Base-by-base conservation (phyloP, 2,888 invertebrate species). In the Orthonychiurus folsomi region DNA sequence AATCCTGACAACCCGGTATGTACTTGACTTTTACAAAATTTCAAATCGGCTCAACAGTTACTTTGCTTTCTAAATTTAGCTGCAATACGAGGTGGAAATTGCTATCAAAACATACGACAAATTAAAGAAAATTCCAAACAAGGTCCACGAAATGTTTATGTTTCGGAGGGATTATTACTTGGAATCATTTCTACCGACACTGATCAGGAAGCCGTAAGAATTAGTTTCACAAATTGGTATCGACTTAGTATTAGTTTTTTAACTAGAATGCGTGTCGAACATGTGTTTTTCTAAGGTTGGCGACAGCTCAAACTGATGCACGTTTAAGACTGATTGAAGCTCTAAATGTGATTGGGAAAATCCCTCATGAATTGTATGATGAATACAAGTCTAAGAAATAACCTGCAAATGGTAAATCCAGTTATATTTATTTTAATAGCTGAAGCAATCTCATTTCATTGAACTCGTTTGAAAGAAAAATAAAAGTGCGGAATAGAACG, bases 171-270 rank as follows among this genome's bases (percentile, higher is more conserved):
- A 65, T 55, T 62, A 71, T 48, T 72, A 68, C 59, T n/a, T 63
- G 1, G 64, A 66, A 9, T 48, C 62, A 15, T 71, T 72, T 59
- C 58, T 72, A n/a, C 70, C 70, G 5, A 63, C 61, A 12, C 61
- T 72, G 9, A 63, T 72, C 9, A 62, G 63, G 56, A 67, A 69
- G 61, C 69, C 72, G 72, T 72, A 67, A 66, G 69, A 59, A 18
- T 52, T 56, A 48, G 47, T 48, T 55, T 27, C 27, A 25, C 12
- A 25, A 23, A 47, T 23, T 37, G 28, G 3, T 28, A 37, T 61
- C 25, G 28, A 37, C 2, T 20, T 23, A 26, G 18, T 12, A 2
- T 21, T 56, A 28, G n/a, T n/a, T n/a, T n/a, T n/a, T n/a, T n/a
- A n/a, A n/a, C n/a, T n/a, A n/a, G n/a, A n/a, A n/a, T n/a, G n/a